Evolutionary conservation across 2,888 invertebrate species (phyloP), one percentile per base, ranked within the genome.

Genomic region (Trimorus sp.): DNA sequence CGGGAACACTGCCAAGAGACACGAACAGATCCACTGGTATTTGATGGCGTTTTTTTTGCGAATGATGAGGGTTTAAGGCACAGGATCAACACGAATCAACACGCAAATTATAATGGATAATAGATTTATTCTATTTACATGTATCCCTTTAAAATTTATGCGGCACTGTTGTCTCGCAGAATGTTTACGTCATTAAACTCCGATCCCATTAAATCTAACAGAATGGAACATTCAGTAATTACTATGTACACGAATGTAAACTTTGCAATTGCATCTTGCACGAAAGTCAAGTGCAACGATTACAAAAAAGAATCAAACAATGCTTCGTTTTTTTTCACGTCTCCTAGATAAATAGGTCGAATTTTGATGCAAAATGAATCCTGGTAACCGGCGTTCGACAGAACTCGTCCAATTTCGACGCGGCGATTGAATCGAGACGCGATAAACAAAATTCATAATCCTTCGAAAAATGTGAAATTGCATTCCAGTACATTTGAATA

Each of bases 211-310:
- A 81, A 85, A 78, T 85, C 81, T 86, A 85, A 87, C 74, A 85
- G 80, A 86, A 85, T 85, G 78, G 85, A 88, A 83, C 82, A 84
- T 83, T 81, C 80, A 85, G 82, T 85, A 84, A 84, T 84, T 82
- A 81, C 83, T 85, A 85, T 84, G 65, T 85, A 85, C 80, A 84
- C 77, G 71, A 83, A 78, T 80, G 78, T 83, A 83, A 80, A 80
- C 63, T 77, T 80, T 83, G 74, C 68, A 79, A 69, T 76, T 83
- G 70, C 63, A 79, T 77, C 36, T 78, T 62, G 78, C 82, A 65
- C 71, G 59, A 71, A 65, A 79, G 62, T 74, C 66, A 49, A 70
- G 74, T 65, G 56, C 69, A 66, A 65, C 65, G 62, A 74, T 74
- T 59, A 77, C 69, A 82, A 78, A 66, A 60, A 70, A 49, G 42